A percentile compares a stretch with the other conserved stretches of the same genome.
These are phyloP conservation scores for Cydia fagiglandana DNA, from an alignment of 1,140 invertebrate genomes.

Conservation along the genomic window DNA sequence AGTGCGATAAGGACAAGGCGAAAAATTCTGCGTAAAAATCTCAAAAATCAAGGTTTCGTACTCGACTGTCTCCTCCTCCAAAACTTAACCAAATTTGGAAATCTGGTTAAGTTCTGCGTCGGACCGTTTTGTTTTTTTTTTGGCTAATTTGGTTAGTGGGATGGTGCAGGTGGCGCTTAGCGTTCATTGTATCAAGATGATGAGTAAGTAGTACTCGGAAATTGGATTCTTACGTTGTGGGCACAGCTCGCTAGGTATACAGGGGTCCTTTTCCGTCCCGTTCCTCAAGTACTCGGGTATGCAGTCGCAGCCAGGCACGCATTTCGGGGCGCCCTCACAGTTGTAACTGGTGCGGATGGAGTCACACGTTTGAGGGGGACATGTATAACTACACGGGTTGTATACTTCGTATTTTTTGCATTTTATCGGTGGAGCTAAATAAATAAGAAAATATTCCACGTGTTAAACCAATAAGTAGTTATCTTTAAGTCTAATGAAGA, in stretches of 20 bases:
- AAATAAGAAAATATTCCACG: neutral
- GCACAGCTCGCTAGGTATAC: slow-evolving; percentile 23
- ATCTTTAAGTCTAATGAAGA: neutral
- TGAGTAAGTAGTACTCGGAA: too few relatives aligned
- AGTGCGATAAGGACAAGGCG: too few relatives aligned
- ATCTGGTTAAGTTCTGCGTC: too few relatives aligned
- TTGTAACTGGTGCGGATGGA: slow-evolving; percentile 19
- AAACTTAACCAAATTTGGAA: too few relatives aligned
- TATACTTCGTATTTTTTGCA: slow-evolving; percentile 39
- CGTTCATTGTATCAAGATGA: too few relatives aligned
- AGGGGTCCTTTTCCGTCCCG: slow-evolving; percentile 26
- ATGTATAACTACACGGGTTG: slow-evolving; percentile 35
- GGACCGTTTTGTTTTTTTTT: too few relatives aligned
- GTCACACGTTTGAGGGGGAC: slow-evolving; percentile 44
- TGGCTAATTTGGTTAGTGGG: too few relatives aligned
- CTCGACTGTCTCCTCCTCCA: too few relatives aligned
- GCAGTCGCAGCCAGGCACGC: slow-evolving; percentile 55
- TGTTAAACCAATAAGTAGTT: neutral
- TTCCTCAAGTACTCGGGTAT: slow-evolving; percentile 46
- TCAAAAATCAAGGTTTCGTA: too few relatives aligned
- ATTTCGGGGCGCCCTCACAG: slow-evolving; percentile 35
- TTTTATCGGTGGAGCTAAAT: neutral
- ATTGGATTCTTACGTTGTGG: neutral
- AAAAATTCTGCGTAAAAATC: too few relatives aligned
- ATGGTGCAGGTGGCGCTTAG: too few relatives aligned